Evolutionary conservation across 2,888 invertebrate genomes (phyloP), one percentile per base, ranked within the genome.

Genomic region (Melanophora roralis): DNA sequence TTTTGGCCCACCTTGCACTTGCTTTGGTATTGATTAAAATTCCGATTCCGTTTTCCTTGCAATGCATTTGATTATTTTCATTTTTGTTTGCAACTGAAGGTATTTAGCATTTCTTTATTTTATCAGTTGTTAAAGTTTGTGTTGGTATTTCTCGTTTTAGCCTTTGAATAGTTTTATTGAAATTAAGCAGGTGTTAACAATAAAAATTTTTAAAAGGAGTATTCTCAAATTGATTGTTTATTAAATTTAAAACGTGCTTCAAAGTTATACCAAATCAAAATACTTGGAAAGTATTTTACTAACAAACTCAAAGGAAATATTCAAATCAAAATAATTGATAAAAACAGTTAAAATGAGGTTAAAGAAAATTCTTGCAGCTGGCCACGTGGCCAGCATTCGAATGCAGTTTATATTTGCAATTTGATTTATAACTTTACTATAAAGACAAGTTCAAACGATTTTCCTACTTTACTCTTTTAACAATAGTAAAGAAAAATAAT

Each of bases 371-470:
- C 11, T 6, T 71, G 40, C 64, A 71, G 62, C 68, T 64, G 64
- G 55, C 47, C 57, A 43, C 64, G n/a, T n/a, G 45, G 16, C 6
- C 40, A 59, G 57, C 32, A 40, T 59, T 47, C 67, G 40, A 45
- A 55, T 78, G 40, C 21, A 23, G 34, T 74, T n/a, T n/a, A n/a
- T n/a, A n/a, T n/a, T 62, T 36, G 5, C 14, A 32, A 51, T 69
- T 78, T 82, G 82, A 82, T 81, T 82, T 82, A 82, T 78, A 68
- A 78, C 82, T 78, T 81, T 75, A 82, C 82, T 82, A 81, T 81
- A 82, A 82, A 82, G 79, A 78, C 82, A 78, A 81, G 6, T 82
- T 81, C 67, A 79, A 76, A 77, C 27, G 6, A 3, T 27, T 27
- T 3, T 5, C 21, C 23, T 27, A 27, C 1, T 59, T 8, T 21